These are phyloP conservation scores for Parambassis ranga DNA, from an alignment of 2,797 vertebrate species.

Conservation along the genomic window DNA sequence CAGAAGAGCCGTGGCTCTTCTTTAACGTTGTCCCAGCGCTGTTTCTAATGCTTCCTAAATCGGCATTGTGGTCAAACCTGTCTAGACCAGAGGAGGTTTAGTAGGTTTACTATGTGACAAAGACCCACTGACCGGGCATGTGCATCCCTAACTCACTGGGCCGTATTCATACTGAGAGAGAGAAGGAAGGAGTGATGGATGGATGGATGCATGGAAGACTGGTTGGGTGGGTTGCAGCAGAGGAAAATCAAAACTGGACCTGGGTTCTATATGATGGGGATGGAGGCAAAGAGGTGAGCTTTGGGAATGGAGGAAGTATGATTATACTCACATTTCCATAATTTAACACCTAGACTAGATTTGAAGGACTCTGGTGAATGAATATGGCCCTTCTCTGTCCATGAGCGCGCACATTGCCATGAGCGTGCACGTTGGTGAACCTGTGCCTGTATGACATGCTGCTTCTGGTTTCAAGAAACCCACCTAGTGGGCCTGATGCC, in stretches of 20 bases:
- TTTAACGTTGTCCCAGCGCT: conserved; percentile 48
- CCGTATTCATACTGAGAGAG: conserved; percentile 73
- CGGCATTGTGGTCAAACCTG: conserved; percentile 66
- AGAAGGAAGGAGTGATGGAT: conserved; percentile 7
- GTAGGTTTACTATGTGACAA: conserved; percentile 67
- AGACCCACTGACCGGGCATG: conserved; percentile 69
- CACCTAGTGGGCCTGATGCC: conserved; percentile 79
- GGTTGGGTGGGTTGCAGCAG: conserved; percentile 23
- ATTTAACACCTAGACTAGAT: conserved; percentile 4
- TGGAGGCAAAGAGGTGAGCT: conserved; percentile 32
- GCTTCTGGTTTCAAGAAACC: conserved; percentile 82
- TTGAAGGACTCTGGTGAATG: conserved; percentile 69
- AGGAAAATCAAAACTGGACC: conserved; percentile 40
- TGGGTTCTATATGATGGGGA: conserved; percentile 36
- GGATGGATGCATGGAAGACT: conserved; percentile 43
- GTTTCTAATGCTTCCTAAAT: conserved; percentile 57
- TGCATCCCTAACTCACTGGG: conserved; percentile 70
- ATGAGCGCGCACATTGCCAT: conserved; percentile 73
- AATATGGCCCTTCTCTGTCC: conserved; percentile 79
- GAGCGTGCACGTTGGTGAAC: conserved; percentile 72
- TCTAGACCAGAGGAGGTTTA: conserved; percentile 72
- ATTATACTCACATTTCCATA: neutral
- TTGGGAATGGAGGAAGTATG: conserved; percentile 6
- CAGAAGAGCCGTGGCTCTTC: conserved; percentile 45
- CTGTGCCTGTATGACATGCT: conserved; percentile 72